These are phyloP conservation scores for Aleiodes leptofemur DNA, from an alignment of 2,888 invertebrate species.

Conservation along the genomic window DNA sequence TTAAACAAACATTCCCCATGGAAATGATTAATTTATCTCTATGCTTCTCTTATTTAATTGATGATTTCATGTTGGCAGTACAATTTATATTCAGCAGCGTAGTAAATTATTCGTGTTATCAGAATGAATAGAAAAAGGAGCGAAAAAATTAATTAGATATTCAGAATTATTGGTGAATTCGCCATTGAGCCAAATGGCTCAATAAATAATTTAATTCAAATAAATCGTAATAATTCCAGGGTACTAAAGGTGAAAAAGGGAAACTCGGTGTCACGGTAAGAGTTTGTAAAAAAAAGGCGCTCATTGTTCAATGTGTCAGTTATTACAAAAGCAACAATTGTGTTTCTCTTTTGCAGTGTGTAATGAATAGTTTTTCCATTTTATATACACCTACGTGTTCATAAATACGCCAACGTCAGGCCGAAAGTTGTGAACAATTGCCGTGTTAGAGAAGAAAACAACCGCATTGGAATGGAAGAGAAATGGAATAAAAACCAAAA, in stretches of 20 bases:
- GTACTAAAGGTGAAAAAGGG: constrained; percentile 85
- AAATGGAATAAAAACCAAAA: constrained; percentile 1
- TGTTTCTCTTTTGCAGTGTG: not conserved
- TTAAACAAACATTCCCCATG: constrained; percentile 6
- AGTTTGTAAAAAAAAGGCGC: constrained; percentile 52
- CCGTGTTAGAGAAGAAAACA: not conserved
- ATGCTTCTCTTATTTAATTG: constrained; percentile 26
- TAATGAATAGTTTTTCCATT: constrained; percentile 8
- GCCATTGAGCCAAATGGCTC: constrained; percentile 14
- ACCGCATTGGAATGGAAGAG: constrained; percentile 14
- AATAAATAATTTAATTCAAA: constrained; percentile 51
- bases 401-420: constrained; percentile 7
- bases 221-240: constrained; percentile 77
- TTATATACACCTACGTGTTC: not conserved
- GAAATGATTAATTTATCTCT: not conserved
- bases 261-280: constrained; percentile 87
- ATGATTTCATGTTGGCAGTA: constrained; percentile 56
- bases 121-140: constrained; percentile 1
- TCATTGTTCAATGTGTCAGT: constrained; percentile 24
- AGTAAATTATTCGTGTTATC: too few species aligned
- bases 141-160: constrained; percentile 10
- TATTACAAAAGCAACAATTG: constrained; percentile 16
- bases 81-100: constrained; percentile 48
- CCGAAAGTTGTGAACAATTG: not conserved
- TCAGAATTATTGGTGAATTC: constrained; percentile 18